Evolutionary conservation across 1,140 invertebrate genomes (phyloP).

Genomic region (Solenopsis fugax): DNA sequence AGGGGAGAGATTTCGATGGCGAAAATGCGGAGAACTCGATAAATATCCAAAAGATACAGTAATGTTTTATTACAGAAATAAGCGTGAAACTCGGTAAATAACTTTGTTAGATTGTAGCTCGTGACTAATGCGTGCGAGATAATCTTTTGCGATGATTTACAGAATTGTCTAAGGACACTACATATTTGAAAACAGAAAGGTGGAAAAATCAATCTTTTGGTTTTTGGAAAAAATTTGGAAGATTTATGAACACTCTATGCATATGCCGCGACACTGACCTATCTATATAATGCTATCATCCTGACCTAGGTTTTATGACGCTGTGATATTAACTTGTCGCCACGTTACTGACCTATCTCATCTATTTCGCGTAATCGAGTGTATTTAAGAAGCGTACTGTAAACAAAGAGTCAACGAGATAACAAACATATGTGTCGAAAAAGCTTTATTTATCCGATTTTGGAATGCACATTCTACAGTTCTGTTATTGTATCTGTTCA

Average conservation of each 20-base stretch:
- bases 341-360: slow-evolving; percentile 15
- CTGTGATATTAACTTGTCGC: not conserved
- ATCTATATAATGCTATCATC: not conserved
- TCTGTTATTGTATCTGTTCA: not conserved
- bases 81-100: no score
- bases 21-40: no score
- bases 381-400: not conserved
- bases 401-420: not conserved
- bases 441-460: slow-evolving; percentile 56
- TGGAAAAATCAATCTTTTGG: not conserved
- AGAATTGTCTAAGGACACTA: not conserved
- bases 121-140: no score
- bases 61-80: no score
- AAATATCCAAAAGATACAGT: not conserved
- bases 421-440: not conserved
- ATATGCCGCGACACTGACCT: not conserved
- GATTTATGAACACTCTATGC: not conserved
- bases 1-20: not conserved
- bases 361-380: not conserved
- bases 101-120: no score
- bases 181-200: not conserved
- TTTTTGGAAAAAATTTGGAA: not conserved
- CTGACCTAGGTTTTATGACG: not conserved
- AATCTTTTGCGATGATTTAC: no score
- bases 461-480: not conserved